phyloP scores from a whole-genome alignment of 1,140 invertebrate species.

The Pachyrhynchus sulphureomaculatus region DNA sequence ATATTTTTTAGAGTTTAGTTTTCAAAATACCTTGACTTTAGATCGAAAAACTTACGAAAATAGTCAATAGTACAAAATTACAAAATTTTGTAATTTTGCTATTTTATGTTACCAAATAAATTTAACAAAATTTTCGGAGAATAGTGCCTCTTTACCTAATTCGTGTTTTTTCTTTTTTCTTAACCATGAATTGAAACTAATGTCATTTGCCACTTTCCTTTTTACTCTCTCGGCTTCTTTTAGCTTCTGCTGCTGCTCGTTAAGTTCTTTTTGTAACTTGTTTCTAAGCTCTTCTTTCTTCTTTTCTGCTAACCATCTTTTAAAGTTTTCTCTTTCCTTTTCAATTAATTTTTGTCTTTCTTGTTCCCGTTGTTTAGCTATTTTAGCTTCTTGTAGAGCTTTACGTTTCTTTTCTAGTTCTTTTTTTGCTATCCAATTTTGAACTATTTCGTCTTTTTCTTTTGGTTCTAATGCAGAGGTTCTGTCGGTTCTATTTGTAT shows the following conservation, averaged over 20 bases:
- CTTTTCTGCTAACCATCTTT: slow-evolving; percentile 43
- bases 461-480: slow-evolving; percentile 15
- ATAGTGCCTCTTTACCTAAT: too few relatives aligned
- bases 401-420: slow-evolving; percentile 35
- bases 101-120: too few relatives aligned
- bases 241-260: slow-evolving; percentile 43
- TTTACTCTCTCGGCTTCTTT: slow-evolving; percentile 45
- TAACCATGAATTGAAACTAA: slow-evolving; percentile 56
- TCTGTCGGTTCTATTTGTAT: slow-evolving; percentile 20
- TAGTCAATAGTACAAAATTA: too few relatives aligned
- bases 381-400: slow-evolving; percentile 29
- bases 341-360: slow-evolving; percentile 30
- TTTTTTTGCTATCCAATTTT: slow-evolving; percentile 43
- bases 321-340: slow-evolving; percentile 44
- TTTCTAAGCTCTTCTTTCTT: slow-evolving; percentile 41
- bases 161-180: slow-evolving; percentile 56
- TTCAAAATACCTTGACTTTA: too few relatives aligned
- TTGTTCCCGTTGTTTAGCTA: slow-evolving; percentile 38
- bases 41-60: too few relatives aligned
- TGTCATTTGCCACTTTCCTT: slow-evolving; percentile 52
- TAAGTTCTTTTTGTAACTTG: slow-evolving; percentile 40
- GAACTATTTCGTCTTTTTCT: slow-evolving; percentile 35
- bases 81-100: too few relatives aligned
- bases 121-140: too few relatives aligned
- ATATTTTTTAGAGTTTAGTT: too few relatives aligned